Evolutionary conservation across 2,113 vertebrate species (phyloP).

Genomic region (Triplophysa rosa): DNA sequence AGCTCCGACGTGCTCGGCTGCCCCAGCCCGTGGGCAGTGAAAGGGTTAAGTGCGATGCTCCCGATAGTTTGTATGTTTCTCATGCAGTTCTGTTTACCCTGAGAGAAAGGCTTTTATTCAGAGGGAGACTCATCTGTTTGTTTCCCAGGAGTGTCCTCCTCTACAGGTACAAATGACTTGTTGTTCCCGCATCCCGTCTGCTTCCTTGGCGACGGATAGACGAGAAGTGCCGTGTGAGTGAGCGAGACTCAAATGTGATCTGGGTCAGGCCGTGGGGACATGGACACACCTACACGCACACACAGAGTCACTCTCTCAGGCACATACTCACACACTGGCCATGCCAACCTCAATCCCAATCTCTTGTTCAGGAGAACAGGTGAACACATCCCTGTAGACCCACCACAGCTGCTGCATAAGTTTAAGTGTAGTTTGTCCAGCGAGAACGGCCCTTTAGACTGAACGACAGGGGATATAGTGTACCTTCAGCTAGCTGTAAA

Average conservation of each 20-base stretch:
- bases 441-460: conserved; percentile 13
- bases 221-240: conserved; percentile 78
- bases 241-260: conserved; percentile 84
- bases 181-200: conserved; percentile 83
- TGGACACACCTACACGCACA: conserved; percentile 61
- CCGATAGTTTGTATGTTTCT: conserved; percentile 85
- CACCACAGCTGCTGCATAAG: conserved; percentile 19
- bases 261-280: conserved; percentile 68
- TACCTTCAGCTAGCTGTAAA: conserved; percentile 24
- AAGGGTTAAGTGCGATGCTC: conserved; percentile 77
- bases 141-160: conserved; percentile 92
- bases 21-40: conserved; percentile 50
- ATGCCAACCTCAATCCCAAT: conserved; percentile 14
- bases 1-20: conserved; percentile 48
- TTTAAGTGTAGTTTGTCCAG: conserved; percentile 6
- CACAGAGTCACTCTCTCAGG: background rate
- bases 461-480: conserved; percentile 10
- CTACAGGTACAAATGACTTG: conserved; percentile 87
- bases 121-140: conserved; percentile 86
- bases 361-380: background rate
- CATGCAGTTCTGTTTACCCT: conserved; percentile 91
- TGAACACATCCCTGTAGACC: conserved; percentile 22
- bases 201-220: conserved; percentile 88
- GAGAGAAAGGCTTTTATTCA: conserved; percentile 85
- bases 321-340: conserved; percentile 22